Base-by-base conservation (phyloP, 2,797 vertebrate genomes). In the Mormyrus hasselquistii region DNA sequence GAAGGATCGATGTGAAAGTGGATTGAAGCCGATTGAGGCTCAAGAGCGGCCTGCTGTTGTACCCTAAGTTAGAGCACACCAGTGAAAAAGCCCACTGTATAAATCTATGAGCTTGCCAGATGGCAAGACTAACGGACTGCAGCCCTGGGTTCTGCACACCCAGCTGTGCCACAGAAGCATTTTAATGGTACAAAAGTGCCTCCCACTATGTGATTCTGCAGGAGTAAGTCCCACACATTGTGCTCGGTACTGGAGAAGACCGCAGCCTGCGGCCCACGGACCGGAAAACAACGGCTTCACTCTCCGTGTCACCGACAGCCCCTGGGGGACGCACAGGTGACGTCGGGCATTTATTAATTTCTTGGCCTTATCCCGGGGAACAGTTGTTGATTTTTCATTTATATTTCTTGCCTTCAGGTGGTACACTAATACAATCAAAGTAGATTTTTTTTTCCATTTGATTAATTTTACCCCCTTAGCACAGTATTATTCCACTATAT, bases 401-500 rank as follows among this genome's bases (percentile, higher is more conserved):
- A 94, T 14, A 76, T 94, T 95, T 94, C 93, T 96, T 96, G 97
- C 96, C 96, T 96, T 95, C 95, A 96, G 97, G 96, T 97, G 96
- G 92, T 90, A 95, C 94, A 95, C 94, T 93, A 95, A 92, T 94
- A 95, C 91, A 96, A 95, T 96, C 95, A 94, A 94, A 95, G 89
- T 94, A 95, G 92, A 94, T 94, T 95, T 96, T 92, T 96, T 94
- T 90, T 94, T 93, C 94, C 93, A 95, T 96, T 96, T 97, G 96
- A 97, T 97, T 97, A 97, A 97, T 97, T 97, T 96, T 94, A 87
- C 95, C 96, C 95, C 91, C 95, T 95, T 95, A 95, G 95, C 95
- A 95, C 95, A 95, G 96, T 94, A 94, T 94, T 95, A 96, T 96
- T 96, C 96, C 95, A 94, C 90, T 96, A 94, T 95, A 96, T 95